Conservation (phyloP, 2,113 vertebrate species). For the Tichodroma muraria region DNA sequence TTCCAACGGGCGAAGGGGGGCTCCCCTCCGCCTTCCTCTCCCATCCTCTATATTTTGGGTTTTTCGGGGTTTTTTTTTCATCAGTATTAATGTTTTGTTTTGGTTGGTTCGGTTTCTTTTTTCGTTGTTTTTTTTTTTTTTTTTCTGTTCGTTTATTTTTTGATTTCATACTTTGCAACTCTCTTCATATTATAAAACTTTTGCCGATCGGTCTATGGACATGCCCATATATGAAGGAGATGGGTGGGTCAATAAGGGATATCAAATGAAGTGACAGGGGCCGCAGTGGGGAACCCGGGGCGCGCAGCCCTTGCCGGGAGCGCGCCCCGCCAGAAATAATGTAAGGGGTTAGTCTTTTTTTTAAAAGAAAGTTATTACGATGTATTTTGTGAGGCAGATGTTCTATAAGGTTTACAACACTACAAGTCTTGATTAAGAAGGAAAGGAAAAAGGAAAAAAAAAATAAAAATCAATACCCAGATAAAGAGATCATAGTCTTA, state of each 20-base stretch:
- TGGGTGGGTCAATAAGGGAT: constrained; percentile 78
- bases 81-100: constrained; percentile 86
- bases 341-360: constrained; percentile 77
- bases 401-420: constrained; percentile 88
- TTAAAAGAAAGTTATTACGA: constrained; percentile 78
- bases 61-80: constrained; percentile 63
- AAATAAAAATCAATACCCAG: constrained; percentile 80
- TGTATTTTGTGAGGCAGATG: constrained; percentile 81
- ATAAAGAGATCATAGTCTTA: constrained; percentile 85
- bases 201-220: constrained; percentile 81
- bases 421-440: constrained; percentile 84
- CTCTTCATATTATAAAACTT: constrained; percentile 82
- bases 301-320: constrained; percentile 64
- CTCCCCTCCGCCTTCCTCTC: constrained; percentile 66
- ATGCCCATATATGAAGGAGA: constrained; percentile 86
- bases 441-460: constrained; percentile 71
- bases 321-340: constrained; percentile 75
- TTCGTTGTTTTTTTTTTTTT: constrained; percentile 31
- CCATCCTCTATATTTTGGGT: constrained; percentile 47
- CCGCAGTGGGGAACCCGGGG: constrained; percentile 70
- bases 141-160: constrained; percentile 51
- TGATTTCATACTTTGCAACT: constrained; percentile 73
- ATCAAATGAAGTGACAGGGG: constrained; percentile 80
- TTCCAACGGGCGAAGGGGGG: constrained; percentile 80
- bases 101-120: constrained; percentile 51